phyloP scores from a whole-genome alignment of 2,888 invertebrate species.

The Alentia gelatinosa region DNA sequence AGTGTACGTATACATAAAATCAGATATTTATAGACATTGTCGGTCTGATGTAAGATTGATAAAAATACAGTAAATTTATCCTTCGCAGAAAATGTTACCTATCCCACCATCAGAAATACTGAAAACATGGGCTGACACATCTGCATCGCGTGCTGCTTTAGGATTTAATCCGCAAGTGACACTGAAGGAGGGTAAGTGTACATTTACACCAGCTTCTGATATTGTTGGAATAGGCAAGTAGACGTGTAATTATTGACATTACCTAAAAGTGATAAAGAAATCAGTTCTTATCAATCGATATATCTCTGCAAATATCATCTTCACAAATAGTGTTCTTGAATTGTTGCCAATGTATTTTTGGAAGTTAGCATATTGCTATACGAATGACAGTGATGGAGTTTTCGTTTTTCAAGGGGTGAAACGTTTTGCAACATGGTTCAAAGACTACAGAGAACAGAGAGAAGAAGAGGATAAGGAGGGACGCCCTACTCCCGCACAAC shows the following conservation, averaged over 20 bases:
- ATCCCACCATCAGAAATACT: conserved; percentile 65
- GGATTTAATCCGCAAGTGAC: conserved; percentile 57
- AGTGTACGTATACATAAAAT: too few species aligned
- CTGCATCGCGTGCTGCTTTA: conserved; percentile 53
- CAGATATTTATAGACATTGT: too few species aligned
- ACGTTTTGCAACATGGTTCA: conserved; percentile 53
- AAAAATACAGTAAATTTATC: not conserved
- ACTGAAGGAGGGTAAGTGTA: conserved; percentile 51
- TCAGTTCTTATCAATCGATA: too few species aligned
- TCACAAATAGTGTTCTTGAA: too few species aligned
- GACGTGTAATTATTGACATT: too few species aligned
- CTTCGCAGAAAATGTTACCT: conserved; percentile 61
- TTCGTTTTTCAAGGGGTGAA: conserved; percentile 17
- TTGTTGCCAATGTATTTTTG: too few species aligned
- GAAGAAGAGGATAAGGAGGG: not conserved
- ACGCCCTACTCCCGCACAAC: not conserved
- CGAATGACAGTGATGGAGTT: too few species aligned
- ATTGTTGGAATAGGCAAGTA: too few species aligned
- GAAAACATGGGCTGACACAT: conserved; percentile 63
- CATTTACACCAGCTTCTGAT: too few species aligned
- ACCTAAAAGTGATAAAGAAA: too few species aligned
- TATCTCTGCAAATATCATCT: too few species aligned
- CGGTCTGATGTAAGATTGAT: not conserved
- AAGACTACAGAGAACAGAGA: conserved; percentile 11
- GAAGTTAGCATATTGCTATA: too few species aligned